Percentiles rank a stretch among this genome's conserved stretches.
phyloP scores from a whole-genome alignment of 1,140 invertebrate species.

The Drosophila mauritiana region DNA sequence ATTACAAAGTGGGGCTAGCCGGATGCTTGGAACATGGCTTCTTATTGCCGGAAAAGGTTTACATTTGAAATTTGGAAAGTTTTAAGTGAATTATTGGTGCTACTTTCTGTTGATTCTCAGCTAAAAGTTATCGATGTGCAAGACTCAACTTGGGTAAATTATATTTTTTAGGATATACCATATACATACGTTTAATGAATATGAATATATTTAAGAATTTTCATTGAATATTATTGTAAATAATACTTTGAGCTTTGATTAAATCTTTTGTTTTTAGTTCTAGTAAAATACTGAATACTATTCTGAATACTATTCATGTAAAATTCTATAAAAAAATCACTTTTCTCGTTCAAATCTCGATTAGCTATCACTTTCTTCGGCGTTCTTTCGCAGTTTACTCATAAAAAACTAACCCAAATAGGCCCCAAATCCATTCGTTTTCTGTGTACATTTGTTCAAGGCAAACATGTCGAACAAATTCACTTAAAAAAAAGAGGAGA shows the following conservation, averaged over 20 bases:
- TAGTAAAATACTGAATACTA: too few species aligned
- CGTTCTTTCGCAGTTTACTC: slow-evolving; percentile 17
- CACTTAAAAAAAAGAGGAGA: slow-evolving; percentile 26
- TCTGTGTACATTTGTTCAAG: slow-evolving; percentile 25
- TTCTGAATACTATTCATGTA: too few species aligned
- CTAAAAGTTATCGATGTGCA: not conserved
- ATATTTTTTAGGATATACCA: too few species aligned
- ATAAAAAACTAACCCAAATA: slow-evolving; percentile 33
- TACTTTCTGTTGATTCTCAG: not conserved
- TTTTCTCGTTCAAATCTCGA: slow-evolving; percentile 20
- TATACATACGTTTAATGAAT: too few species aligned
- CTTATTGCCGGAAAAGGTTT: slow-evolving; percentile 14
- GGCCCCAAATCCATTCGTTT: not conserved
- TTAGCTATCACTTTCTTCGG: slow-evolving; percentile 31
- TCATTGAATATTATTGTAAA: too few species aligned
- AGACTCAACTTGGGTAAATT: not conserved
- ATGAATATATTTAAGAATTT: too few species aligned
- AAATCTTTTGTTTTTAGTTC: not conserved
- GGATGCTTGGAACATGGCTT: slow-evolving; percentile 29
- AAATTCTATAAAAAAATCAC: slow-evolving; percentile 19
- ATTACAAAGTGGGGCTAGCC: slow-evolving; percentile 23
- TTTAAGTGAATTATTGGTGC: not conserved
- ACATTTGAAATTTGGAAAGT: slow-evolving; percentile 18
- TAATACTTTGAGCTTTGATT: not conserved
- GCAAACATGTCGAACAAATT: slow-evolving; percentile 35